Base-by-base conservation (phyloP, 2,888 invertebrate species). In the Amphipoea lucens region DNA sequence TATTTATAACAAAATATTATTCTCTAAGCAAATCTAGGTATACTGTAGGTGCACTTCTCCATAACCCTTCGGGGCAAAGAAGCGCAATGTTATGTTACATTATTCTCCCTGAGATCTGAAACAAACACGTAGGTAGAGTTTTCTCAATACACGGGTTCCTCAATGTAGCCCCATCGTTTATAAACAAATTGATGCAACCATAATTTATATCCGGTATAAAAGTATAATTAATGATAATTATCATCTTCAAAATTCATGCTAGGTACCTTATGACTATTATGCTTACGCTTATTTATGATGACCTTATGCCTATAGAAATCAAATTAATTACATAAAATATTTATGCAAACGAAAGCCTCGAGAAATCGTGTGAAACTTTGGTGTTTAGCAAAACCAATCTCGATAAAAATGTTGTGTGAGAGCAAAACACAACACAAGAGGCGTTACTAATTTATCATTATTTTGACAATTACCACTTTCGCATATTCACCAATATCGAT, bases 291-390 rank as follows among this genome's bases (percentile, higher is more conserved):
- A n/a, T n/a, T n/a, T n/a, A n/a, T n/a, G n/a, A n/a, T n/a, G n/a
- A 45, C 62, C 36, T 74, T 68, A 74, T 62, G 75, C 45, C 57
- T 77, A 71, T 60, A 63, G 17, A 60, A 36, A 84, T 78, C 40
- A 62, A 81, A 74, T 76, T 75, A 73, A 79, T 82, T 42, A 77
- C n/a, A 68, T 48, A 54, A 54, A 75, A 5, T 65, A 82, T 40
- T 40, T 74, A 74, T 80, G 65, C 62, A 78, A 81, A 81, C 78
- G 36, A 75, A 69, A 81, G 76, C 69, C 48, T 71, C 60, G 72
- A 78, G 88, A 88, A 88, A 90, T 87, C 67, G 82, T 87, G 82
- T 71, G 78, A 83, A 71, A 48, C 48, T 63, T 45, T 14, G 4
- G 36, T n/a, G 36, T 63, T 40, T 79, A 78, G 75, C 48, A 60